Evolutionary conservation across 2,888 invertebrate genomes (phyloP).

Genomic region (Cordylochernes scorpioides): DNA sequence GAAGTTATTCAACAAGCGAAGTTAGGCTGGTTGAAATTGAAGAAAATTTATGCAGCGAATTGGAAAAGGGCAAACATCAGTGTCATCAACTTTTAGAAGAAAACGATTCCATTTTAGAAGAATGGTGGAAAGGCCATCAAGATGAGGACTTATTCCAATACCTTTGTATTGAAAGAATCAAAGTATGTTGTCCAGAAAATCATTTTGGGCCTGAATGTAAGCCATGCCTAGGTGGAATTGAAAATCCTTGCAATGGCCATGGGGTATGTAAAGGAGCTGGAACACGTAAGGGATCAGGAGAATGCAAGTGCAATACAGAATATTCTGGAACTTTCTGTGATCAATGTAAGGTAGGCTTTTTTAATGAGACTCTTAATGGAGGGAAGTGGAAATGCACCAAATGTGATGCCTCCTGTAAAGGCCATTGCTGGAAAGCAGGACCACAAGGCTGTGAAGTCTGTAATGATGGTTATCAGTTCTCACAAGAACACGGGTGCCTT

Average conservation of each 20-base stretch:
- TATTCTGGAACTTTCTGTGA: slow-evolving; percentile 51
- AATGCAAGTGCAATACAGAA: slow-evolving; percentile 56
- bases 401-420: slow-evolving; percentile 53
- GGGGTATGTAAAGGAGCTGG: slow-evolving; percentile 68
- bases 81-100: too few species aligned
- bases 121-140: too few species aligned
- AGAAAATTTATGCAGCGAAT: slow-evolving; percentile 52
- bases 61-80: slow-evolving; percentile 35
- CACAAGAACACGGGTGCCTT: slow-evolving; percentile 42
- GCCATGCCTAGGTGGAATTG: slow-evolving; percentile 45
- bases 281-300: slow-evolving; percentile 70
- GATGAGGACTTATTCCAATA: too few species aligned
- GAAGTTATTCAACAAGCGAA: slow-evolving; percentile 54
- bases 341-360: slow-evolving; percentile 44
- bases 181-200: slow-evolving; percentile 53
- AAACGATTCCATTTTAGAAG: too few species aligned
- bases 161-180: too few species aligned
- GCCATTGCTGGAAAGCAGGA: slow-evolving; percentile 43
- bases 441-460: slow-evolving; percentile 32
- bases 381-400: slow-evolving; percentile 14
- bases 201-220: slow-evolving; percentile 56
- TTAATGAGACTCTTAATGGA: slow-evolving; percentile 22
- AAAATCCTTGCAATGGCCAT: slow-evolving; percentile 47
- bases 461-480: slow-evolving; percentile 41
- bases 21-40: slow-evolving; percentile 73